Conservation (phyloP, 1,140 invertebrate species). For the Philotrypesis tridentata region DNA sequence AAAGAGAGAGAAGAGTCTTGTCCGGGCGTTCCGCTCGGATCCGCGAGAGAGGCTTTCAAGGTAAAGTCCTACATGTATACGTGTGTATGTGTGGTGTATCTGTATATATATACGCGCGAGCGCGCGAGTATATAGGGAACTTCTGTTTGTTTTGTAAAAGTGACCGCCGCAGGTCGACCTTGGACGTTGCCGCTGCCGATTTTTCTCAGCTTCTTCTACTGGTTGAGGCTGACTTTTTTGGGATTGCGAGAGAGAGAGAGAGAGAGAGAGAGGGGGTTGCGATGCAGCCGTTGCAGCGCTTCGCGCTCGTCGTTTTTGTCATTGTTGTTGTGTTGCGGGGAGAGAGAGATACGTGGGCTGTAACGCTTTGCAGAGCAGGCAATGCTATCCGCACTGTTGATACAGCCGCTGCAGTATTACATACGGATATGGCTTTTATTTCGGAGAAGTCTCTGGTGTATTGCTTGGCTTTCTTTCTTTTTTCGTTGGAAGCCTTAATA, state of each 20-base stretch:
- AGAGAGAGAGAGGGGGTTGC: background rate
- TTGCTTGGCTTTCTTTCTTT: background rate
- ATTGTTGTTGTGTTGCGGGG: background rate
- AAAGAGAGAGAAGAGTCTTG: background rate
- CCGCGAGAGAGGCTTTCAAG: background rate
- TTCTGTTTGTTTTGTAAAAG: constrained; percentile 8
- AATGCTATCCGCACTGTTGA: background rate
- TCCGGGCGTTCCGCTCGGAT: background rate
- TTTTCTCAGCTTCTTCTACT: background rate
- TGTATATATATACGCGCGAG: background rate
- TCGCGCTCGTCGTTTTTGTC: background rate
- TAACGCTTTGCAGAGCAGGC: too few relatives aligned
- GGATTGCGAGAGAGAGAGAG: background rate
- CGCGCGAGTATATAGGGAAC: background rate
- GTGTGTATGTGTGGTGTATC: background rate
- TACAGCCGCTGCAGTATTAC: background rate
- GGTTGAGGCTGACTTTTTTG: background rate
- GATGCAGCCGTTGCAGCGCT: background rate
- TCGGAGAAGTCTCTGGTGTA: background rate
- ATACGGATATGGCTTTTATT: background rate
- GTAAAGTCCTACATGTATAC: background rate
- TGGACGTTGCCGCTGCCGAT: background rate
- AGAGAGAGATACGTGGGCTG: background rate
- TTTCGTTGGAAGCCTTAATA: too few relatives aligned
- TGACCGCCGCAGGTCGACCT: constrained; percentile 1